Evolutionary conservation across 1,140 invertebrate genomes (phyloP), one percentile per base, ranked within the genome.

Genomic region (Geopemphigus sp.): DNA sequence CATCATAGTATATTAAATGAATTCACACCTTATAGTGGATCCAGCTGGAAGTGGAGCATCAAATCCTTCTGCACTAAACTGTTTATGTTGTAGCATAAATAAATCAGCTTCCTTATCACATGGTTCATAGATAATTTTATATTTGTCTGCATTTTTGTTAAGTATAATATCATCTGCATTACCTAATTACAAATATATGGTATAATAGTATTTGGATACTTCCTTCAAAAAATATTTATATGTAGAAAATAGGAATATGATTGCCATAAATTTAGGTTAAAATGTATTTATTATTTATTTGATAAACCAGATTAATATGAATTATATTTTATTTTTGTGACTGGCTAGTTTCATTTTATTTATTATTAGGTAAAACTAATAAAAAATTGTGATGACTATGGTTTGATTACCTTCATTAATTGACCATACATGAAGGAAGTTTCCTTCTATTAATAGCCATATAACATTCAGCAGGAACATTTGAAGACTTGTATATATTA

Each of bases 21-120:
- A 22, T 17, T 72, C 11, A 66, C 24, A 81, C 74, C 74, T 78
- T 63, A 63, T 63, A 50, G 74, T 78, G 45, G 74, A 83, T 32
- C 83, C 82, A 17, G 82, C 73, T 66, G 80, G 61, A 6, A 81
- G 56, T 26, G 81, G 57, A 10, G 83, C 82, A 73, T 82, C 80
- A 81, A 82, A 82, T 32, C 81, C 81, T 73, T 83, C 82, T 50
- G 82, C 78, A 63, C 73, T 81, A 11, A 82, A 32, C 5, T 78
- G 56, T 61, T 78, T 57, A 54, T 82, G 82, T 70, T 84, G 82
- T 6, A 83, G 59, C 53, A 83, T 68, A 74, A 83, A 84, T 12
- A 83, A 66, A 68, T 83, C 64, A 10, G 83, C 83, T 59, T 50
- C 74, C 50, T 82, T 81, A 64, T 84, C 83, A 80, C 83, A 84